These are phyloP conservation scores for Drosophila antonietae DNA, from an alignment of 2,888 invertebrate species.

Conservation along the genomic window DNA sequence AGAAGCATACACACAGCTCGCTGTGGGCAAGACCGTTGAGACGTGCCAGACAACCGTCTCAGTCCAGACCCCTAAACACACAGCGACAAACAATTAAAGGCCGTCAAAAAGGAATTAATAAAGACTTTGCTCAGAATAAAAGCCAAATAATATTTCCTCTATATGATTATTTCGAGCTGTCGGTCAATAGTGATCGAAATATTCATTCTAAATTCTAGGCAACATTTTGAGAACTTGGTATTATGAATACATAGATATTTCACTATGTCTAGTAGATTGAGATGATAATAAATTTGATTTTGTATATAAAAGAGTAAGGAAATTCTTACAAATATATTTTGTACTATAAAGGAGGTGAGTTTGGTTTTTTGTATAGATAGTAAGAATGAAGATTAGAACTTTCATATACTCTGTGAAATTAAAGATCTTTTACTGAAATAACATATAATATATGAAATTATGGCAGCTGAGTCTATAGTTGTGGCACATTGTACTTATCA, in stretches of 20 bases:
- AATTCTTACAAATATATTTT: no score
- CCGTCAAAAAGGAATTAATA: conserved; percentile 59
- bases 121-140: conserved; percentile 34
- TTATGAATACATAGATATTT: background rate
- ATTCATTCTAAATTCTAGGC: background rate
- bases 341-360: no score
- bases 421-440: background rate
- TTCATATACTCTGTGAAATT: background rate
- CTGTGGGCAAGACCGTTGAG: conserved; percentile 46
- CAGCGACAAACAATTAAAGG: conserved; percentile 72
- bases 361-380: no score
- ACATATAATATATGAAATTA: conserved; percentile 1
- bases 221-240: background rate
- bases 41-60: conserved; percentile 66
- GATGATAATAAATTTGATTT: background rate
- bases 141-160: conserved; percentile 23
- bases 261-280: background rate
- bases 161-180: background rate
- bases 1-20: conserved; percentile 53
- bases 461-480: background rate
- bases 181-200: background rate
- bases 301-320: background rate
- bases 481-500: conserved; percentile 19
- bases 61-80: conserved; percentile 43
- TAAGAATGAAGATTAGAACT: no score